Base-by-base conservation (phyloP, 2,888 invertebrate genomes). In the Trissolcus brochymenae region DNA sequence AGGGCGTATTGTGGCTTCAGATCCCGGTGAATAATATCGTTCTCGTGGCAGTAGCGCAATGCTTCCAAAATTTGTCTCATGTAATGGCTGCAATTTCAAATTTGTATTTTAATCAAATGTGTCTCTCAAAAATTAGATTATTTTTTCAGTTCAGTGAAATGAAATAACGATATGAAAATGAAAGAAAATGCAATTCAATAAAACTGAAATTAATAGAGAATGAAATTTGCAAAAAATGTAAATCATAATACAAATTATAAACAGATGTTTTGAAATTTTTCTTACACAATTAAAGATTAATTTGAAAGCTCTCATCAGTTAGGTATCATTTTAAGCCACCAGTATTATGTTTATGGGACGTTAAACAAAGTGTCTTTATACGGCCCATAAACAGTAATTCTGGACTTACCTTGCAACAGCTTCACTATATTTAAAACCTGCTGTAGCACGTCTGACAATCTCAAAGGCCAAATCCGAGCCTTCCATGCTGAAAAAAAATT, bases 371-470 rank as follows among this genome's bases (percentile, higher is more conserved):
- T 56, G 51, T 21, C 11, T 46, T 16, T 16, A 29, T 43, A 59
- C 43, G 43, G 62, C 16, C 43, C 46, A 70, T 62, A 71, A 62
- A 62, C 17, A 35, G 50, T 60, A 46, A 65, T 55, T 54, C 41
- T 43, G 43, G 29, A 21, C 60, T 92, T 91, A 98, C 98, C 98
- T 98, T 81, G 98, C 98, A 65, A 99, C 99, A 51, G 98, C 98
- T 91, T 99, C 99, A 87, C 99, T 99, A 91, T 99, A 99, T 75
- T 98, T 98, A 90, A 99, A 99, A 80, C 99, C 99, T 64, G 97
- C 95, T 40, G 95, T 94, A 21, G 99, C 99, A 87, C 98, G 93
- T 85, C 98, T 94, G 25, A 98, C 98, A 81, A 99, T 97, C 92
- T 99, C 99, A 90, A 97, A 98, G 90, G 98, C 99, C 82, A 99